phyloP scores from a whole-genome alignment of 2,113 vertebrate species.

The Ctenodactylus gundi region DNA sequence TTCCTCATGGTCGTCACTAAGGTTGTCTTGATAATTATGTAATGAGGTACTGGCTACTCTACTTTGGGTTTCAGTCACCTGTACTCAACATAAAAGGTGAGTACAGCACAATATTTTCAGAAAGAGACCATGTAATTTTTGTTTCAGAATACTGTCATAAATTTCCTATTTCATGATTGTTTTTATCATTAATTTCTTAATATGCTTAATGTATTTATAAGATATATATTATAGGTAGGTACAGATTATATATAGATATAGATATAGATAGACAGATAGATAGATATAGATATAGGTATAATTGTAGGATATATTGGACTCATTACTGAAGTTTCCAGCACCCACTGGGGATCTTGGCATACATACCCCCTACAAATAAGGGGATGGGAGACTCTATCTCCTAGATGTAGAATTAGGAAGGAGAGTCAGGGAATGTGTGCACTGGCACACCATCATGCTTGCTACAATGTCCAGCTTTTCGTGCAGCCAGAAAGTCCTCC shows the following conservation, averaged over 20 bases:
- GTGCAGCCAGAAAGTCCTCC: constrained; percentile 16
- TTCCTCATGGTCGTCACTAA: neutral
- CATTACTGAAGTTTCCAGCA: neutral
- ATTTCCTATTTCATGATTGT: neutral
- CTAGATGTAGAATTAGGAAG: too few relatives aligned
- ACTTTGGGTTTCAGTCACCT: neutral
- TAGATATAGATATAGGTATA: neutral
- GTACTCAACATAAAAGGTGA: neutral
- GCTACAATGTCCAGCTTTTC: neutral
- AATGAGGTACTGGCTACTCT: neutral
- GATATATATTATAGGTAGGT: neutral
- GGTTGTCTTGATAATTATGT: neutral
- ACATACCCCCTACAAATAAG: neutral
- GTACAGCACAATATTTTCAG: neutral
- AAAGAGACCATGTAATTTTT: neutral
- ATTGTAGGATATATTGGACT: neutral
- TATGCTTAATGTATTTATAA: neutral
- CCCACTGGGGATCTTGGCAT: neutral
- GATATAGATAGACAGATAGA: too few relatives aligned
- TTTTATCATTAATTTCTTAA: neutral
- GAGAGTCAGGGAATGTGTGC: too few relatives aligned
- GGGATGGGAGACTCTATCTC: too few relatives aligned
- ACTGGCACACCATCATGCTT: too few relatives aligned
- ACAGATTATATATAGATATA: neutral
- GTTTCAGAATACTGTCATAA: neutral